phyloP scores from a whole-genome alignment of 2,797 vertebrate species.

The Tinamus major region DNA sequence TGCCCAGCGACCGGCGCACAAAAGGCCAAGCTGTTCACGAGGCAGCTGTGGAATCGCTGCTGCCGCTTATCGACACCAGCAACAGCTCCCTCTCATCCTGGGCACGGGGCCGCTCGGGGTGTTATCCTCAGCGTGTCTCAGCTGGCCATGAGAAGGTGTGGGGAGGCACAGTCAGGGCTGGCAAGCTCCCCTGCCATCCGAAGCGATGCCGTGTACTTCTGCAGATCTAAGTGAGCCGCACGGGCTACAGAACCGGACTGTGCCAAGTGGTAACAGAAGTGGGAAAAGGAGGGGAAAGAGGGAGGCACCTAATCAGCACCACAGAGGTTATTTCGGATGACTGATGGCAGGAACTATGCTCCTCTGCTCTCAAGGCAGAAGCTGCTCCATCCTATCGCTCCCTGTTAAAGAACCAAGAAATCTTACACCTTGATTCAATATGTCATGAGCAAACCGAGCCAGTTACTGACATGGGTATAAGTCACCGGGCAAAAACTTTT shows the following conservation, averaged over 20 bases:
- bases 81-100: neutral
- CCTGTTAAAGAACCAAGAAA: neutral
- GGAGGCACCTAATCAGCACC: neutral
- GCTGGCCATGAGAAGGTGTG: neutral
- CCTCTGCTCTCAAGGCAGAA: neutral
- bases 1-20: slow-evolving; percentile 27
- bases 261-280: fast-evolving
- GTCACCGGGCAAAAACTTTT: neutral
- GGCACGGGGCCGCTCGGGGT: neutral
- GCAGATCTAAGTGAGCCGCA: neutral
- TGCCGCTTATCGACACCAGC: neutral
- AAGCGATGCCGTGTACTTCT: neutral
- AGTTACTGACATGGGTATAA: neutral
- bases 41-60: slow-evolving; percentile 40
- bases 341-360: neutral
- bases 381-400: neutral
- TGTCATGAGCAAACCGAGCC: neutral
- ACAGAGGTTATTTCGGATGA: neutral
- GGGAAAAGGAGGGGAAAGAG: neutral
- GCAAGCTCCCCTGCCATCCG: neutral
- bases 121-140: neutral
- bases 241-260: neutral
- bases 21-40: slow-evolving; percentile 36
- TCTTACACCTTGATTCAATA: neutral
- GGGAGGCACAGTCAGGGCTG: neutral